These are phyloP conservation scores for Plestiodon gilberti DNA, from an alignment of 2,113 vertebrate species.

Conservation along the genomic window DNA sequence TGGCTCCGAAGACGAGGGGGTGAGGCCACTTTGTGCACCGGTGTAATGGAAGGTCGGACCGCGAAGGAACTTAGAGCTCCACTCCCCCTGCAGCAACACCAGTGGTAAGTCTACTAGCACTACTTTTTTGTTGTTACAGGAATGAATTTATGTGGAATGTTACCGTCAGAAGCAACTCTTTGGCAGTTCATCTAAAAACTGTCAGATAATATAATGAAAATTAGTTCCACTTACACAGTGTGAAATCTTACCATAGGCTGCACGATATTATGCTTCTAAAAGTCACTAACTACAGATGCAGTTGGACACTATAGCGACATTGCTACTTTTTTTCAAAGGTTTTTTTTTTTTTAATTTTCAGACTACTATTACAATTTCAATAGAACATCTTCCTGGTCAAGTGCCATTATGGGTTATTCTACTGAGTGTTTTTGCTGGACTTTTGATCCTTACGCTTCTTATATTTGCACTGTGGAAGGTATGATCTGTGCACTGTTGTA, in stretches of 20 bases:
- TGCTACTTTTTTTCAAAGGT: not conserved
- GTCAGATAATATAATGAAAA: too few relatives aligned
- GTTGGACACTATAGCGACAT: not conserved
- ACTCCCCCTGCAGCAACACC: too few relatives aligned
- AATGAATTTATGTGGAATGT: not conserved
- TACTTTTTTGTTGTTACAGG: not conserved
- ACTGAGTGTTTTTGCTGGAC: slow-evolving; percentile 89
- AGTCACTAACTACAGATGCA: not conserved
- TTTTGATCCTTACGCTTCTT: slow-evolving; percentile 91
- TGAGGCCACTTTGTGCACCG: too few relatives aligned
- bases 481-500: slow-evolving; percentile 27
- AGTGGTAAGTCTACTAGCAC: not conserved
- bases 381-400: slow-evolving; percentile 80
- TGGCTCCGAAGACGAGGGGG: too few relatives aligned
- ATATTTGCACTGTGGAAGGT: slow-evolving; percentile 97
- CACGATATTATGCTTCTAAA: not conserved
- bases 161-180: not conserved
- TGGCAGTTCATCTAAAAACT: too few relatives aligned
- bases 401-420: slow-evolving; percentile 95
- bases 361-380: slow-evolving; percentile 90
- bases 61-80: too few relatives aligned
- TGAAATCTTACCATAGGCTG: too few relatives aligned
- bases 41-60: too few relatives aligned
- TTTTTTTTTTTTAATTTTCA: slow-evolving; percentile 64
- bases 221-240: too few relatives aligned